Percentiles rank a stretch among this genome's conserved stretches.
phyloP scores from a whole-genome alignment of 2,888 invertebrate genomes.

The Eupithecia centaureata region DNA sequence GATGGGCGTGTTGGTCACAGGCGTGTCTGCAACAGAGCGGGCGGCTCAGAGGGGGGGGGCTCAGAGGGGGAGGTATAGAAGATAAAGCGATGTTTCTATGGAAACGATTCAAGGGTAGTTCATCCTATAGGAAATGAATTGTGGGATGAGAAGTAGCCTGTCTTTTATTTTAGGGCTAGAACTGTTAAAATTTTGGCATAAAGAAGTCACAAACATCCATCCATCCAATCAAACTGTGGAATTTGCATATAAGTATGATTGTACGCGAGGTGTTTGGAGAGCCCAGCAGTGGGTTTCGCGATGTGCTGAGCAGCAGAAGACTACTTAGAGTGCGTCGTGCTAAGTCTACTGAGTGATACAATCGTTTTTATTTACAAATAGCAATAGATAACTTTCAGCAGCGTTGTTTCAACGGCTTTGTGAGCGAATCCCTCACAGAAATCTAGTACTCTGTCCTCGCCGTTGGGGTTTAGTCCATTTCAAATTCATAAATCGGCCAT shows the following conservation, averaged over 20 bases:
- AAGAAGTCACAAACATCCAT: no score
- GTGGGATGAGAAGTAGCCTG: no score
- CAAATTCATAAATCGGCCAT: not conserved
- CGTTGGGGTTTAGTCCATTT: not conserved
- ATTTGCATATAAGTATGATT: no score
- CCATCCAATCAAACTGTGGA: no score
- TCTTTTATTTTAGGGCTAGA: no score
- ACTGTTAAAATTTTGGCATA: no score
- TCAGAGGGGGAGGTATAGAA: not conserved
- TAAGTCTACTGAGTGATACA: not conserved
- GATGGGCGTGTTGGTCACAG: conserved; percentile 81
- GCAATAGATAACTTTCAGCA: not conserved
- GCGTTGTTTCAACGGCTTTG: not conserved
- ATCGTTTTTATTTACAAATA: not conserved
- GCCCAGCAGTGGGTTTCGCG: not conserved
- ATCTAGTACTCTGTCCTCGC: not conserved
- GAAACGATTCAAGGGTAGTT: no score
- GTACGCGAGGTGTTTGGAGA: no score
- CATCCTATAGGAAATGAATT: no score
- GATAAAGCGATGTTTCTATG: no score
- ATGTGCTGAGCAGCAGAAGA: no score
- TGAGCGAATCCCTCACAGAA: not conserved
- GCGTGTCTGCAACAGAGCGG: conserved; percentile 60
- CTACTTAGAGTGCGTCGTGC: not conserved
- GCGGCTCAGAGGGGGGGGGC: not conserved